A percentile compares a stretch with the other conserved stretches of the same genome.
Conservation (phyloP, 2,797 vertebrate species). For the Lepidocolaptes lacrymiger region DNA sequence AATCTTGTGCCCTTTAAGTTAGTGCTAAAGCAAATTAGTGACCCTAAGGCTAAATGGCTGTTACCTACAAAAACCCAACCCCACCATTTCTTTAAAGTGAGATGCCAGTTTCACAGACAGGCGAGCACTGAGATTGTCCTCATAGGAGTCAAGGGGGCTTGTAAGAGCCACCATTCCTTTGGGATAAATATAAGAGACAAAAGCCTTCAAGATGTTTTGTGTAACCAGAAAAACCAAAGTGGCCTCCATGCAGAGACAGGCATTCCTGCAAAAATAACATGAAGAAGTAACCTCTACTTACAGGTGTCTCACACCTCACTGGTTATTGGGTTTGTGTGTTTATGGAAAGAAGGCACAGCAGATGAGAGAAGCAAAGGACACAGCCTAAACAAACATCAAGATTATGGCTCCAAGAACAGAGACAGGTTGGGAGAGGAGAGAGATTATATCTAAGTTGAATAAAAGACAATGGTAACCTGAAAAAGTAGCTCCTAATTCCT, state of each 20-base stretch:
- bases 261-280: not conserved
- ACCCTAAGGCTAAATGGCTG: not conserved
- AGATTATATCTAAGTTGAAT: not conserved
- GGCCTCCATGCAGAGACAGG: not conserved
- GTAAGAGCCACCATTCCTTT: not conserved
- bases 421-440: not conserved
- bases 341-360: not conserved
- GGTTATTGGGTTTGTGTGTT: not conserved
- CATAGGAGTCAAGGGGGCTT: not conserved
- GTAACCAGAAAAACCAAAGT: not conserved
- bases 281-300: not conserved
- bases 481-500: not conserved
- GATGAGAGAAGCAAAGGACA: not conserved
- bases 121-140: not conserved
- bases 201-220: not conserved
- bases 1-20: not conserved
- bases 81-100: not conserved
- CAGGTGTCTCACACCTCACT: not conserved
- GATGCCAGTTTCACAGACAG: not conserved
- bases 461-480: not conserved
- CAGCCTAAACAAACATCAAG: not conserved
- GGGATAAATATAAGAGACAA: not conserved
- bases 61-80: not conserved
- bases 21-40: not conserved
- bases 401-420: not conserved